Percentiles rank a stretch among this genome's conserved stretches.
Conservation (phyloP, 2,888 invertebrate species). For the Hemaris fuciformis region DNA sequence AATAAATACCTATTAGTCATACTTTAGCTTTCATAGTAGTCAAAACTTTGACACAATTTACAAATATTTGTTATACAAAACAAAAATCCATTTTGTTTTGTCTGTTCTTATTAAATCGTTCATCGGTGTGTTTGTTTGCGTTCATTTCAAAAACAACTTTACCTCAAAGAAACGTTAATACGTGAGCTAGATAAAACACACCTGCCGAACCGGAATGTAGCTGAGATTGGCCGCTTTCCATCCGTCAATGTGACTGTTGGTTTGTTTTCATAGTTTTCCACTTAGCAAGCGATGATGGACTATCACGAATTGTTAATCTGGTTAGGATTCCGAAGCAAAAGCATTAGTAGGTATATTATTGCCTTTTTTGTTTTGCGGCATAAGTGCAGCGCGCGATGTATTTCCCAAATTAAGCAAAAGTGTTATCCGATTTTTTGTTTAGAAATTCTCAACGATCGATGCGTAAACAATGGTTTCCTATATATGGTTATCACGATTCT, state of each 20-base stretch:
- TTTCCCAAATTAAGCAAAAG: no score
- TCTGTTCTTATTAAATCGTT: background rate
- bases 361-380: no score
- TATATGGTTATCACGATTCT: no score
- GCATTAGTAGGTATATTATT: no score
- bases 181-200: background rate
- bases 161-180: conserved; percentile 1
- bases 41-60: background rate
- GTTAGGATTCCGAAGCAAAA: background rate
- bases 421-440: no score
- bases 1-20: no score
- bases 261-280: conserved; percentile 6
- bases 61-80: background rate
- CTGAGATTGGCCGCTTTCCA: background rate
- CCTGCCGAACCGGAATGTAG: conserved; percentile 3
- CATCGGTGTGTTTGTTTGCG: background rate
- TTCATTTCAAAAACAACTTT: background rate
- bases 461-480: no score
- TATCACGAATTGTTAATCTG: background rate
- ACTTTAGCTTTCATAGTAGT: background rate
- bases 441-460: no score
- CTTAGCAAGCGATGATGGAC: background rate
- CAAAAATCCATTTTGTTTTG: background rate
- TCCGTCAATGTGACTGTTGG: conserved; percentile 12
- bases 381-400: no score